Evolutionary conservation across 2,113 vertebrate species (phyloP).

Genomic region (Chaetodon trifascialis): DNA sequence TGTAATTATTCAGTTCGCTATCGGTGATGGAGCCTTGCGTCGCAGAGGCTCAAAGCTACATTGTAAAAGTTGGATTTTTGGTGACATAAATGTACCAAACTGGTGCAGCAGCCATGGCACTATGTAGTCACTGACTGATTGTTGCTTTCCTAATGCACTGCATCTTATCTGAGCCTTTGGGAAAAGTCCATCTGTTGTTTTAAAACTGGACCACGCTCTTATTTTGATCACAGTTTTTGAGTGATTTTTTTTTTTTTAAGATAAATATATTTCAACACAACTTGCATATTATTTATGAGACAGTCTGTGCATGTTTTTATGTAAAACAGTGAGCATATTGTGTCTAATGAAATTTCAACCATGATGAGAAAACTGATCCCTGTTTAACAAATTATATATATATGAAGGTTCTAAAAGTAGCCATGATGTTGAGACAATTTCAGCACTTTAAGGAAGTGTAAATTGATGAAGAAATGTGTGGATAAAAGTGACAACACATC

Average conservation of each 20-base stretch:
- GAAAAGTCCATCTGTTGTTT: slow-evolving; percentile 90
- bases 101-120: slow-evolving; percentile 69
- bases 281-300: slow-evolving; percentile 84
- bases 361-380: slow-evolving; percentile 54
- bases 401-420: slow-evolving; percentile 76
- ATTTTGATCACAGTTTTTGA: slow-evolving; percentile 78
- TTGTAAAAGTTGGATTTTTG: slow-evolving; percentile 42
- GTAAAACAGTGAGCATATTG: slow-evolving; percentile 71
- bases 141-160: slow-evolving; percentile 89
- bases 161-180: slow-evolving; percentile 96
- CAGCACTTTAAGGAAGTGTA: slow-evolving; percentile 86
- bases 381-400: slow-evolving; percentile 77
- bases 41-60: slow-evolving; percentile 49
- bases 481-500: slow-evolving; percentile 48
- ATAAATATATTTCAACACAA: slow-evolving; percentile 74
- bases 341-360: slow-evolving; percentile 63
- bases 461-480: slow-evolving; percentile 62
- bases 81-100: slow-evolving; percentile 48
- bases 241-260: slow-evolving; percentile 45
- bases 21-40: slow-evolving; percentile 30
- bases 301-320: slow-evolving; percentile 85
- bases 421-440: slow-evolving; percentile 68
- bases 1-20: slow-evolving; percentile 55
- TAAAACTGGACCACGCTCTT: slow-evolving; percentile 92
- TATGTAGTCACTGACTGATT: slow-evolving; percentile 72